Evolutionary conservation across 2,888 invertebrate genomes (phyloP).

Genomic region (Rhamnusium bicolor): DNA sequence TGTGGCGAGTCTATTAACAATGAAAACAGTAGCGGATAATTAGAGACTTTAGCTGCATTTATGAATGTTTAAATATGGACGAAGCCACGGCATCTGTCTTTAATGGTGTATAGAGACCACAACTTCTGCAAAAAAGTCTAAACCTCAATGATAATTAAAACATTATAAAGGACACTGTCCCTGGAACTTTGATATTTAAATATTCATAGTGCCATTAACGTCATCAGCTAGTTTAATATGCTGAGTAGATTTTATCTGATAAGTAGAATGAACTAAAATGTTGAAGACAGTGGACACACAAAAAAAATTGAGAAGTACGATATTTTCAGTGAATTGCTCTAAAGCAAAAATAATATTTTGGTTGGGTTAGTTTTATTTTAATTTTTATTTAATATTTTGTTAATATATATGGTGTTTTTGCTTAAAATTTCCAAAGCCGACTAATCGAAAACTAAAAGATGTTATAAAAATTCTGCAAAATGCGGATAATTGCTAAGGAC

Average conservation of each 20-base stretch:
- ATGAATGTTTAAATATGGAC: slow-evolving; percentile 24
- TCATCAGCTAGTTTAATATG: not conserved
- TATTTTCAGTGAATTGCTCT: too few species aligned
- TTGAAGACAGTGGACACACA: not conserved
- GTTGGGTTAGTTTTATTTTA: too few species aligned
- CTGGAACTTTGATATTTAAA: not conserved
- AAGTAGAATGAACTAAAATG: not conserved
- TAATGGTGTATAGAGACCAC: slow-evolving; percentile 2
- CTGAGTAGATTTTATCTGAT: not conserved
- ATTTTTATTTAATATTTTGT: too few species aligned
- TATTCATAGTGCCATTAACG: not conserved
- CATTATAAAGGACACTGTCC: not conserved
- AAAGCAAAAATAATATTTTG: too few species aligned
- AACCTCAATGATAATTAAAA: not conserved
- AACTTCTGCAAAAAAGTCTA: not conserved
- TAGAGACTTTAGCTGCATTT: slow-evolving; percentile 58
- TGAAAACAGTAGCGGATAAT: slow-evolving; percentile 62
- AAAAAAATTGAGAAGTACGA: not conserved
- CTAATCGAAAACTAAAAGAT: too few species aligned
- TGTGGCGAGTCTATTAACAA: slow-evolving; percentile 43
- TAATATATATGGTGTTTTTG: too few species aligned
- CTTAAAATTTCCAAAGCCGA: too few species aligned
- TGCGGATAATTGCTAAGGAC: too few species aligned
- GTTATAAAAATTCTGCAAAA: too few species aligned
- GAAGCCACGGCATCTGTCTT: not conserved